Evolutionary conservation across 2,888 invertebrate genomes (phyloP), one percentile per base, ranked within the genome.

Genomic region (Luperina testacea): DNA sequence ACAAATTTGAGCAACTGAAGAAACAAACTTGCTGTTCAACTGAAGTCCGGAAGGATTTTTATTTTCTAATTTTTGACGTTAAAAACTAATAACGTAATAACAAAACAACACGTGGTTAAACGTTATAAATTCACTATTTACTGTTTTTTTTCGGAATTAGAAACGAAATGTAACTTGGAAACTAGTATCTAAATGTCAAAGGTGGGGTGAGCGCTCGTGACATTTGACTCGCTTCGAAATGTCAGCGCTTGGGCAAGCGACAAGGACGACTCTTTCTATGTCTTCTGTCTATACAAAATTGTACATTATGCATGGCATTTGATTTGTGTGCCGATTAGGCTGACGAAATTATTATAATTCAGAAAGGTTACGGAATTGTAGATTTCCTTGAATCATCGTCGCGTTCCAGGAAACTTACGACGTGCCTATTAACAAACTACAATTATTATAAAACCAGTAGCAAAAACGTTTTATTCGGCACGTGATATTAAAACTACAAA

Each of bases 211-310:
- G 95, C 94, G 94, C 94, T 93, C 94, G 94, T 95, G 96, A 96
- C 96, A 96, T 96, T 96, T 96, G 96, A 95, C 96, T 95, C 91
- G 92, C 90, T 88, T 93, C 89, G 87, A 97, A 97, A 96, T 97
- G 96, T 95, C 96, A 96, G 96, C 94, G 94, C 94, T 96, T 96
- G 94, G 94, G 96, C 94, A 96, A 96, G 94, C 93, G 90, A 94
- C 96, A 96, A 97, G 96, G 96, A 96, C 96, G 96, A 95, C 94
- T 96, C 95, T 96, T 96, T 96, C 95, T 95, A 94, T 93, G 95
- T 93, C 94, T 94, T 95, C 95, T 94, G 92, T 92, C 93, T 93
- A 92, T 92, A 93, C 91, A 91, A 92, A 93, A 94, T 93, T 91
- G 92, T 93, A 93, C 92, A 95, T 95, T 95, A 96, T 95, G 94